Percentiles rank a stretch among this genome's conserved stretches.
phyloP scores from a whole-genome alignment of 2,113 vertebrate species.

The Suncus etruscus region DNA sequence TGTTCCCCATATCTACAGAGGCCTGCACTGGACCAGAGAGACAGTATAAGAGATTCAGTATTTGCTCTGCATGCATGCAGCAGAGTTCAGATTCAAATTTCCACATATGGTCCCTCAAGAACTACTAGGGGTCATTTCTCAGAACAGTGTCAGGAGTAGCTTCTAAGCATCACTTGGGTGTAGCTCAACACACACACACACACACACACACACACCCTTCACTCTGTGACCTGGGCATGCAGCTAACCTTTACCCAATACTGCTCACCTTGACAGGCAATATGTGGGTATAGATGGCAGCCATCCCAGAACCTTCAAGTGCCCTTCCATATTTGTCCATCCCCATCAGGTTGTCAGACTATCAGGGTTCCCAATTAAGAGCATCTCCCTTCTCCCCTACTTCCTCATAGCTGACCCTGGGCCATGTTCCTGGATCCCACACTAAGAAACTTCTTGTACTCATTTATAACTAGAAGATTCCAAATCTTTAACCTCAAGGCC shows the following conservation, averaged over 20 bases:
- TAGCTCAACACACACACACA: no score
- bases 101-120: no score
- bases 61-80: no score
- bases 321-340: not conserved
- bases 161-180: no score
- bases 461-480: constrained; percentile 28
- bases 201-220: no score
- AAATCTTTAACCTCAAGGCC: constrained; percentile 63
- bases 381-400: no score
- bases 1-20: not conserved
- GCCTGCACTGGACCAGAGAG: no score
- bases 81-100: no score
- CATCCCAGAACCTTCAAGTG: not conserved
- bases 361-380: not conserved
- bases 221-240: not conserved
- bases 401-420: not conserved
- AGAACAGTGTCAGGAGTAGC: no score
- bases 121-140: no score
- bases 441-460: constrained; percentile 72
- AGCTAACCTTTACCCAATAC: not conserved
- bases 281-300: not conserved
- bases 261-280: not conserved
- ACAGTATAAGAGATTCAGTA: no score
- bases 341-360: not conserved
- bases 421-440: not conserved